Percentiles rank a stretch among this genome's conserved stretches.
Evolutionary conservation across 2,113 vertebrate genomes (phyloP).

Genomic region (Centropus bengalensis): DNA sequence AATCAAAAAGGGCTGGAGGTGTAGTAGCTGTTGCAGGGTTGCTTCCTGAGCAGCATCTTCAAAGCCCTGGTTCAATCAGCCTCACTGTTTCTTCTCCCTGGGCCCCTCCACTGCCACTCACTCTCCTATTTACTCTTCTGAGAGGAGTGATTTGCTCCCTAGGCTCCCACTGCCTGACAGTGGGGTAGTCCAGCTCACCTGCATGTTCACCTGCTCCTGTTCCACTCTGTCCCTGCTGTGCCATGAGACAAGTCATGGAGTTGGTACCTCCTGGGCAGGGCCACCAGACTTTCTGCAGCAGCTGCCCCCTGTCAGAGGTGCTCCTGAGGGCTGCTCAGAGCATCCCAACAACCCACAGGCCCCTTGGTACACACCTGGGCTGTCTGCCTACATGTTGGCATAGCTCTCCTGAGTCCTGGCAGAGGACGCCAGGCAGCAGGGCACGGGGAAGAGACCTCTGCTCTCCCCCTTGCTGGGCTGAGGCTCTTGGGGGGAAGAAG

Average conservation of each 20-base stretch:
- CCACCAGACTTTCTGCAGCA: neutral
- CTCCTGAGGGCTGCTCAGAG: neutral
- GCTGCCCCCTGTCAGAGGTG: neutral
- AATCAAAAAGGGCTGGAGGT: neutral
- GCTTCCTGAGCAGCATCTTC: neutral
- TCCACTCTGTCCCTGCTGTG: neutral
- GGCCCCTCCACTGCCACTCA: neutral
- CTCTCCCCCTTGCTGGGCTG: neutral
- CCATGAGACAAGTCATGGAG: neutral
- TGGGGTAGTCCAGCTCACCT: neutral
- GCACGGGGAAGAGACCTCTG: neutral
- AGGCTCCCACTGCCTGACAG: accelerated
- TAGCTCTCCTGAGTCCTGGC: neutral
- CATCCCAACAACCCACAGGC: accelerated
- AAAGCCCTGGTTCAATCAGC: neutral
- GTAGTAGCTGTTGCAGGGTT: neutral
- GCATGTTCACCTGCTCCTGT: accelerated
- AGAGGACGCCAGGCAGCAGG: neutral
- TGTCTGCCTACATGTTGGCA: accelerated
- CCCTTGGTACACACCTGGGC: accelerated
- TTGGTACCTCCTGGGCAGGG: neutral
- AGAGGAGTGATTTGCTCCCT: neutral
- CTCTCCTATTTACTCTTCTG: neutral
- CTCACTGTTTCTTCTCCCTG: neutral
- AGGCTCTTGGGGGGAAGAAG: neutral